Evolutionary conservation across 2,888 invertebrate species (phyloP), one percentile per base, ranked within the genome.

Genomic region (Oxyteleia sp.): DNA sequence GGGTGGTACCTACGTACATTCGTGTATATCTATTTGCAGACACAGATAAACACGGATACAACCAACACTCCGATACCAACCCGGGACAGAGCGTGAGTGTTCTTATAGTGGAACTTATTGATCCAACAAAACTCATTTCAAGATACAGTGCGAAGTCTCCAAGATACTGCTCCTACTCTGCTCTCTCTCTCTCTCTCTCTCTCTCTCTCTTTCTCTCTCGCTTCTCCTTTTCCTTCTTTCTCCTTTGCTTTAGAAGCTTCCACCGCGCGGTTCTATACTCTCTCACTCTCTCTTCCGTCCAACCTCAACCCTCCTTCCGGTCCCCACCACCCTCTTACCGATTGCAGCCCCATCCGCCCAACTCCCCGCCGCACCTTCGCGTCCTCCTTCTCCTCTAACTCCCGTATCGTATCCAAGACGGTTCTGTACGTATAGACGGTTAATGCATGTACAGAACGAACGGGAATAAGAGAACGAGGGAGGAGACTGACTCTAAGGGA

Each of bases 81-180:
- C 88, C 89, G 88, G 88, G 91, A 91, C 90, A 91, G 91, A 91
- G 92, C 89, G 90, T 91, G 91, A 92, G 92, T 93, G 93, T 93
- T 93, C 93, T 93, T 93, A 93, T 93, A 93, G 93, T 93, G 93
- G 93, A 93, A 93, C 93, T 93, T 93, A 93, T 93, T 93, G 93
- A 93, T 93, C 93, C 93, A 93, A 93, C 93, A 93, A 93, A 93
- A 93, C 93, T 93, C 93, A 93, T 93, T 93, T 93, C 93, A 93
- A 93, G 93, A 93, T 93, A 93, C 93, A 93, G 93, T 93, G 93
- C 93, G 93, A 93, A 93, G 93, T 93, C 93, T 93, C 93, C 93
- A 92, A 93, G 93, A 93, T 93, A 93, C 93, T 92, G 90, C 92
- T 93, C 88, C 89, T 89, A 88, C 90, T 87, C 87, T 88, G 84